A percentile compares a stretch with the other conserved stretches of the same genome.
These are phyloP conservation scores for Trachemys scripta DNA, from an alignment of 2,113 vertebrate genomes.

Conservation along the genomic window DNA sequence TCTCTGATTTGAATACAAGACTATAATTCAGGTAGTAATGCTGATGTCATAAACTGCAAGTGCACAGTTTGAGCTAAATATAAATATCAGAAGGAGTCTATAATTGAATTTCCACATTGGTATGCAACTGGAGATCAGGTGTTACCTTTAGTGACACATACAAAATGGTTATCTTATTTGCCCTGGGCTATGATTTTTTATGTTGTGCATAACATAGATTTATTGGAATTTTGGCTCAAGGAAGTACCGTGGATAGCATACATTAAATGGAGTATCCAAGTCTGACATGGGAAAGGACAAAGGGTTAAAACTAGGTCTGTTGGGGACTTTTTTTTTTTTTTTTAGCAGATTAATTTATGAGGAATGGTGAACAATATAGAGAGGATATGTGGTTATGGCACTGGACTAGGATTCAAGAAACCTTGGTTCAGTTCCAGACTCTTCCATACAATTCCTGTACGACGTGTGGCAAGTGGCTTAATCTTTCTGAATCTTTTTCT, in stretches of 20 bases:
- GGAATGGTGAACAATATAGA: not conserved
- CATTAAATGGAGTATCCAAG: fast-evolving
- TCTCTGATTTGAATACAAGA: not conserved
- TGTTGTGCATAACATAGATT: not conserved
- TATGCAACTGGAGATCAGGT: not conserved
- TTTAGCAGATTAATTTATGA: fast-evolving
- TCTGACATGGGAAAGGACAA: not conserved
- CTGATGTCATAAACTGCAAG: slow-evolving; percentile 44
- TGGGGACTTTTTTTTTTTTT: not conserved
- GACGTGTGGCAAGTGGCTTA: not conserved
- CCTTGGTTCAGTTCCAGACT: not conserved
- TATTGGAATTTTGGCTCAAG: not conserved
- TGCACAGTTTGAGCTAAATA: slow-evolving; percentile 27
- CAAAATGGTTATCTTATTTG: slow-evolving; percentile 26
- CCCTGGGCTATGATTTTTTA: not conserved
- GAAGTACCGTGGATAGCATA: fast-evolving
- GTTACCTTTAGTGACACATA: not conserved
- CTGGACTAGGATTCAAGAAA: fast-evolving
- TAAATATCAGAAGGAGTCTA: slow-evolving; percentile 13
- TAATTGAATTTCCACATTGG: not conserved
- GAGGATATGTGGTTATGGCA: not conserved
- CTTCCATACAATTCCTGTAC: not conserved
- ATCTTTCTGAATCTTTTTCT: not conserved
- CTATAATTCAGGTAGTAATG: not conserved
- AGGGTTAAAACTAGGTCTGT: fast-evolving